Conservation (phyloP, 2,113 vertebrate genomes). For the Clarias magur region DNA sequence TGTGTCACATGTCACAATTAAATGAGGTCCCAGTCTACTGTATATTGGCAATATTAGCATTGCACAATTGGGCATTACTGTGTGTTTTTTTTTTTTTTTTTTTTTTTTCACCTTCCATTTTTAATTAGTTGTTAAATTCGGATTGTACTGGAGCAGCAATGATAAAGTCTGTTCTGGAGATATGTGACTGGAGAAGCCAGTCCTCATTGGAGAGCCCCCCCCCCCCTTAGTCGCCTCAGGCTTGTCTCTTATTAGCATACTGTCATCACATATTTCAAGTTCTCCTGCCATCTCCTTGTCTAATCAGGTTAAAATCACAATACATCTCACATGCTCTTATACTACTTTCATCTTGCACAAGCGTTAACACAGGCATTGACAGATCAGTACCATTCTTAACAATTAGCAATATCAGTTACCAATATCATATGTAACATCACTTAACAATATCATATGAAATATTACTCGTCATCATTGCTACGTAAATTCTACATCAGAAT, state of each 20-base stretch:
- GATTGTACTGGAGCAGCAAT: background rate
- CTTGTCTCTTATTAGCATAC: constrained; percentile 17
- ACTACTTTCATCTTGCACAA: background rate
- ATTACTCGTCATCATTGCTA: no score
- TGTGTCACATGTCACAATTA: background rate
- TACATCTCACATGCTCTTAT: background rate
- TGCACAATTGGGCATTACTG: background rate
- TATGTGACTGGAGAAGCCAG: no score
- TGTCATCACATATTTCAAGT: constrained; percentile 8
- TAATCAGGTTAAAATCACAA: constrained; percentile 11
- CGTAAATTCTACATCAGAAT: no score
- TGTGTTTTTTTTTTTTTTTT: background rate
- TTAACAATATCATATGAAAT: no score
- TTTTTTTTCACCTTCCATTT: no score
- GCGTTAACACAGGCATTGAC: background rate
- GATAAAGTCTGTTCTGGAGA: no score
- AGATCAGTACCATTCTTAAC: no score
- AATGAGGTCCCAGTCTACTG: background rate
- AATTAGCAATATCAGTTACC: no score
- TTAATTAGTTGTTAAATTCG: background rate
- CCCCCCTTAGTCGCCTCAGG: background rate
- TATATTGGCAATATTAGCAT: background rate
- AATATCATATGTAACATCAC: no score
- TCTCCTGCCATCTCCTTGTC: constrained; percentile 30
- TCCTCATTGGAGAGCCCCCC: background rate